Conservation (phyloP, 2,888 invertebrate genomes). For the Coleophora deauratella region DNA sequence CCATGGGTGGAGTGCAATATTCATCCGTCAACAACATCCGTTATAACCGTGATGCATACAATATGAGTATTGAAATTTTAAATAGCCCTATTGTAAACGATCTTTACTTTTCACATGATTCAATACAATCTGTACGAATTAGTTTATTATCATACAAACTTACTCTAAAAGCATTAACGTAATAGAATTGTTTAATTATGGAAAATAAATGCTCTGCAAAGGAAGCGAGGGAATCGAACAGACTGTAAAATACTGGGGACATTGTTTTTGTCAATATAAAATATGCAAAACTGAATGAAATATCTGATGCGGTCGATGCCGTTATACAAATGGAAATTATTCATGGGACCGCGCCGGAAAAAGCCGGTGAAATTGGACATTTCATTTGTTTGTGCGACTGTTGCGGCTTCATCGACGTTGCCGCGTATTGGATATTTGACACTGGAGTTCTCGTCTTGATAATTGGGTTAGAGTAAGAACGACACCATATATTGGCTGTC, state of each 20-base stretch:
- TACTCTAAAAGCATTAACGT: not conserved
- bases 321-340: conserved; percentile 66
- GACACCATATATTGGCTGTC: too few species aligned
- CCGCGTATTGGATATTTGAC: conserved; percentile 33
- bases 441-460: conserved; percentile 32
- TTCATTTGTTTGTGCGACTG: conserved; percentile 61
- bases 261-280: conserved; percentile 59
- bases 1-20: conserved; percentile 69
- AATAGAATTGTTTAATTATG: conserved; percentile 20
- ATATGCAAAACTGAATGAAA: conserved; percentile 66
- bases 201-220: conserved; percentile 23
- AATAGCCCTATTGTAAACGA: conserved; percentile 6
- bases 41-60: conserved; percentile 41
- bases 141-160: not conserved
- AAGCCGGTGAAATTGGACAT: conserved; percentile 60
- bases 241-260: conserved; percentile 39
- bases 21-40: conserved; percentile 62
- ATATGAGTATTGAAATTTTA: conserved; percentile 22
- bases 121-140: too few species aligned
- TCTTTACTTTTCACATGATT: too few species aligned
- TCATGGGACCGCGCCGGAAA: conserved; percentile 59
- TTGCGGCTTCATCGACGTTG: conserved; percentile 50
- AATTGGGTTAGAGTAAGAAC: conserved; percentile 34
- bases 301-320: conserved; percentile 64
- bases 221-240: conserved; percentile 28